phyloP scores from a whole-genome alignment of 2,113 vertebrate genomes.

The Pan paniscus region DNA sequence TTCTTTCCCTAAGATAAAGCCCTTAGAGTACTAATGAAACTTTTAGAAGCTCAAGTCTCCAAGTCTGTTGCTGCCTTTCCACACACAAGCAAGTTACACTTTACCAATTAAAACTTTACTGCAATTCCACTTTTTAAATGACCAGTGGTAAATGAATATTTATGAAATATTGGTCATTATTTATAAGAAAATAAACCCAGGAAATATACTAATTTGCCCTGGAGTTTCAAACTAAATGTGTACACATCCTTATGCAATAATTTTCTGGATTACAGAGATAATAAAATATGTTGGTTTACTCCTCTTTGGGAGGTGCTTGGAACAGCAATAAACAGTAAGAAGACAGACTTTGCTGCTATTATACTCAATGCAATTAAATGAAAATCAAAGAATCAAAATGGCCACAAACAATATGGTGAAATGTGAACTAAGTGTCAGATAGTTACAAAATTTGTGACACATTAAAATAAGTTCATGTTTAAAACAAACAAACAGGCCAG shows the following conservation, averaged over 20 bases:
- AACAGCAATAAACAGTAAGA: neutral
- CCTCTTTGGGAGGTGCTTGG: neutral
- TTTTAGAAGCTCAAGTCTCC: neutral
- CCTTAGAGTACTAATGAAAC: conserved; percentile 14
- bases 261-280: neutral
- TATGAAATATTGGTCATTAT: neutral
- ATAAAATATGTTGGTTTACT: neutral
- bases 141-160: neutral
- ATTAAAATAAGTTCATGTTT: neutral
- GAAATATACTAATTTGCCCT: neutral
- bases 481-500: neutral
- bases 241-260: neutral
- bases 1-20: conserved; percentile 53
- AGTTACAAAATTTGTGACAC: neutral
- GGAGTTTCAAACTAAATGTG: neutral
- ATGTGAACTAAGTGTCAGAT: neutral
- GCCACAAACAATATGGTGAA: neutral
- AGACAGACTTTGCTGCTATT: neutral
- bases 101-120: neutral
- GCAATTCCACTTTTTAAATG: neutral
- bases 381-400: neutral
- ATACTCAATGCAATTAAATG: neutral
- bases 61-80: neutral
- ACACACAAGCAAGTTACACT: neutral
- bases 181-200: conserved; percentile 14